These are phyloP conservation scores for Cebidichthys violaceus DNA, from an alignment of 2,113 vertebrate species.

Conservation along the genomic window DNA sequence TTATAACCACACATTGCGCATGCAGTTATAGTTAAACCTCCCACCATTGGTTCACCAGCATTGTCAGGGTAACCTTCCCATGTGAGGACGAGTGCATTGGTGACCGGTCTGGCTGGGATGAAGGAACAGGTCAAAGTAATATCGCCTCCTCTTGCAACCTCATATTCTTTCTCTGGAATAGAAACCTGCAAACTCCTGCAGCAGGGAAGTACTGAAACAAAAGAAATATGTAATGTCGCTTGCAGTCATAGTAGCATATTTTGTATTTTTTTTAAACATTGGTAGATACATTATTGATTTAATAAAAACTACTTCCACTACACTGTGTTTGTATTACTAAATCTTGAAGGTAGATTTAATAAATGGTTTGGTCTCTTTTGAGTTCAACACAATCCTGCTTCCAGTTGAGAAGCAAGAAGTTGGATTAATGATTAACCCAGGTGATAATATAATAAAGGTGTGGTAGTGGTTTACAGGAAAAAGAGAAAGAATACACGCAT, in stretches of 20 bases:
- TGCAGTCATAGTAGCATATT: not conserved
- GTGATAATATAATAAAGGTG: constrained; percentile 58
- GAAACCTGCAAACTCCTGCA: constrained; percentile 80
- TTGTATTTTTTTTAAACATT: not conserved
- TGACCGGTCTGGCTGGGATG: rapidly evolving
- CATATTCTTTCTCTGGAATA: constrained; percentile 65
- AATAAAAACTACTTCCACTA: not conserved
- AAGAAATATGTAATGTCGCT: not conserved
- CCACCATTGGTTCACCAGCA: constrained; percentile 46
- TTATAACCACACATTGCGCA: not conserved
- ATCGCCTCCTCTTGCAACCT: constrained; percentile 75
- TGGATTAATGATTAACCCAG: constrained; percentile 70
- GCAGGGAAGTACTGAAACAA: constrained; percentile 80
- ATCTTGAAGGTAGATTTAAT: not conserved
- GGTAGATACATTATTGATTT: not conserved
- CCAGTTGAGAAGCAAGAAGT: constrained; percentile 13
- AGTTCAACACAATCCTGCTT: constrained; percentile 17
- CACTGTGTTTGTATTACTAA: not conserved
- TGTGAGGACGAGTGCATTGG: not conserved
- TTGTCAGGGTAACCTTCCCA: constrained; percentile 74
- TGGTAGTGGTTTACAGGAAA: constrained; percentile 38
- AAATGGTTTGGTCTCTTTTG: not conserved
- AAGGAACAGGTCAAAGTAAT: constrained; percentile 85
- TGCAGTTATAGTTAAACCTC: constrained; percentile 4
- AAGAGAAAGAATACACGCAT: constrained; percentile 25